Evolutionary conservation across 2,888 invertebrate genomes (phyloP).

Genomic region (Eulithis testata): DNA sequence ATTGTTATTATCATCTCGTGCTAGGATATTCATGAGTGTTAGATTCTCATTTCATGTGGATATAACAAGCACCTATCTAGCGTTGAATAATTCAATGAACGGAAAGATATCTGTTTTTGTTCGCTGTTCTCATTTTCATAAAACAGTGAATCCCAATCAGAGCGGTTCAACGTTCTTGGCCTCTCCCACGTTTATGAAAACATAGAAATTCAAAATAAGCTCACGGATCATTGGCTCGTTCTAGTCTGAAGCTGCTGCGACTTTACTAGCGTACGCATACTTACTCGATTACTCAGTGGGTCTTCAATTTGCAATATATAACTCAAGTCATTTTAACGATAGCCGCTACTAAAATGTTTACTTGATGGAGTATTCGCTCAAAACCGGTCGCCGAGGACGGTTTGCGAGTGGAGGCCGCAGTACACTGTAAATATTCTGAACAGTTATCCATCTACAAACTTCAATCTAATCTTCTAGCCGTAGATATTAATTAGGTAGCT

Average conservation of each 20-base stretch:
- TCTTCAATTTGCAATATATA: constrained; percentile 35
- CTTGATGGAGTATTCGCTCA: constrained; percentile 40
- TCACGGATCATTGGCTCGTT: constrained; percentile 21
- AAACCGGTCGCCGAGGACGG: constrained; percentile 39
- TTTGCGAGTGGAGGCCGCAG: constrained; percentile 38
- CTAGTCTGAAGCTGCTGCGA: constrained; percentile 13
- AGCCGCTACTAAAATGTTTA: constrained; percentile 42
- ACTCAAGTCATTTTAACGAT: constrained; percentile 37
- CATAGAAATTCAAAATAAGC: constrained; percentile 20
- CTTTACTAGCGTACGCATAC: constrained; percentile 10
- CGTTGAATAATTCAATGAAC: constrained; percentile 29
- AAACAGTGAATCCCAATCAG: constrained; percentile 29
- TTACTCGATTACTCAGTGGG: constrained; percentile 29
- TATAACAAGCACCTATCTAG: constrained; percentile 16
- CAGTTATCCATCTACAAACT: constrained; percentile 22
- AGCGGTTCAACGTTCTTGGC: constrained; percentile 15
- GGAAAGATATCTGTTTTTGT: constrained; percentile 28
- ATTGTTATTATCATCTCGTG: not conserved
- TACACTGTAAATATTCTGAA: constrained; percentile 16
- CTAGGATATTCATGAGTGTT: constrained; percentile 12
- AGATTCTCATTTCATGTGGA: constrained; percentile 12
- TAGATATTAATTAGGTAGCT: too few relatives aligned
- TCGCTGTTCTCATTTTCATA: constrained; percentile 27
- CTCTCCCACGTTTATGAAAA: constrained; percentile 30
- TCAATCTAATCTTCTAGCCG: too few relatives aligned